Evolutionary conservation across 2,797 vertebrate genomes (phyloP).

Genomic region (Brachyrhaphis roseni): DNA sequence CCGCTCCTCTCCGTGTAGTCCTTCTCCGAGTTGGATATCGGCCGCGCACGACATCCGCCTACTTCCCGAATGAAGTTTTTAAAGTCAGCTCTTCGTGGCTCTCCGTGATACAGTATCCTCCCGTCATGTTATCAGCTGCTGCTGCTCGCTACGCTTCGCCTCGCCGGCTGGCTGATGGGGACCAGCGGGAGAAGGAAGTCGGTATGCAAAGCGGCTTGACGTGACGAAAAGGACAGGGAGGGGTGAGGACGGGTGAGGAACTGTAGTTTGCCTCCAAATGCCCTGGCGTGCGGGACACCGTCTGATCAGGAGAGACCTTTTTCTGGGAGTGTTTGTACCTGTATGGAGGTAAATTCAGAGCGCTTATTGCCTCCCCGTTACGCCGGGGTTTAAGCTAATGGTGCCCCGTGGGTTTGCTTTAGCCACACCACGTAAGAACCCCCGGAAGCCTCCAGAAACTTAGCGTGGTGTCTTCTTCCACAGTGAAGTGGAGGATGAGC

Average conservation of each 20-base stretch:
- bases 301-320: background rate
- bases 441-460: constrained; percentile 19
- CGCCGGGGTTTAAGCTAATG: background rate
- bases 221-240: background rate
- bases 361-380: background rate
- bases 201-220: constrained; percentile 76
- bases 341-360: background rate
- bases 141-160: background rate
- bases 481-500: constrained; percentile 31
- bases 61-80: constrained; percentile 54
- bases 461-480: background rate
- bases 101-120: constrained; percentile 51
- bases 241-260: background rate
- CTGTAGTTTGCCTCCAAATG: constrained; percentile 18
- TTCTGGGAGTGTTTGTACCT: background rate
- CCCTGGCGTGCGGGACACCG: constrained; percentile 6
- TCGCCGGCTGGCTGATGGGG: constrained; percentile 66
- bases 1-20: constrained; percentile 25
- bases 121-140: constrained; percentile 59
- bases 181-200: constrained; percentile 38
- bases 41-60: constrained; percentile 45
- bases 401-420: background rate
- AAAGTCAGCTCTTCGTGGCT: constrained; percentile 54
- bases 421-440: background rate
- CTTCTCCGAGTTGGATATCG: constrained; percentile 18